These are phyloP conservation scores for Cottoperca gobio DNA, from an alignment of 2,797 vertebrate species.

Conservation along the genomic window DNA sequence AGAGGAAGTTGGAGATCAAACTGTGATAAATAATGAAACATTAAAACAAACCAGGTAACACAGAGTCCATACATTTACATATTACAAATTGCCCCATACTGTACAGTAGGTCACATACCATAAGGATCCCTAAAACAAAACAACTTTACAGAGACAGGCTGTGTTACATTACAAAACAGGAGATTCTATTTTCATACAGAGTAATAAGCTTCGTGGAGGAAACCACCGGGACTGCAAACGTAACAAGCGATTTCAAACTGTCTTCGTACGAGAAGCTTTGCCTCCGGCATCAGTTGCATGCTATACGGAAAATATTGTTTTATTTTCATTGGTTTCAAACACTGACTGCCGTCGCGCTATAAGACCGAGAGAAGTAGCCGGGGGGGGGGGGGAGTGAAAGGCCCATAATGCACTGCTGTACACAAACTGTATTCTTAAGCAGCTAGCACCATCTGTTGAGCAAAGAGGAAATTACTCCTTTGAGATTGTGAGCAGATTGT, in stretches of 20 bases:
- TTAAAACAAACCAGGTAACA: neutral
- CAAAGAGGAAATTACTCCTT: slow-evolving; percentile 46
- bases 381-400: neutral
- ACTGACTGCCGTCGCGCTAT: neutral
- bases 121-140: neutral
- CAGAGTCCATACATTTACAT: neutral
- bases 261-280: neutral
- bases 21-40: neutral
- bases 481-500: slow-evolving; percentile 52
- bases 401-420: neutral
- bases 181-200: neutral
- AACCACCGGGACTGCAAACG: neutral
- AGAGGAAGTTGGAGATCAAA: slow-evolving; percentile 3
- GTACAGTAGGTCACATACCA: neutral
- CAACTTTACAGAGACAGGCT: neutral
- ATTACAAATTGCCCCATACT: neutral
- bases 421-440: slow-evolving; percentile 10
- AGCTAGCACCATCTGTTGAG: slow-evolving; percentile 68
- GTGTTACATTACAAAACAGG: neutral
- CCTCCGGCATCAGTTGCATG: neutral
- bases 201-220: slow-evolving; percentile 2
- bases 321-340: neutral
- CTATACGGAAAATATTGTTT: slow-evolving; percentile 1
- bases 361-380: neutral
- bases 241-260: neutral